These are phyloP conservation scores for Laticauda colubrina DNA, from an alignment of 2,113 vertebrate genomes.

Conservation along the genomic window DNA sequence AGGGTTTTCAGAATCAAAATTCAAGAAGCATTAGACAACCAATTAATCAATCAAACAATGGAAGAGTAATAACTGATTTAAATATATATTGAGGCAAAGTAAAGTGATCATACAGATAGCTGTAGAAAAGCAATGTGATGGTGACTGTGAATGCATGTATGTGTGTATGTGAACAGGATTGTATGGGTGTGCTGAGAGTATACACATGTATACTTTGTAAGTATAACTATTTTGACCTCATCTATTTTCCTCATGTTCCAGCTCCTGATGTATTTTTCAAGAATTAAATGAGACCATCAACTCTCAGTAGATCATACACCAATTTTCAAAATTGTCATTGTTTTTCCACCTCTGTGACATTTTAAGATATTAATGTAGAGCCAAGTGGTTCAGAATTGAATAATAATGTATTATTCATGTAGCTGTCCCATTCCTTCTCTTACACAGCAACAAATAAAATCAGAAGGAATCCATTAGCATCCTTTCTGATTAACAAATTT, in stretches of 20 bases:
- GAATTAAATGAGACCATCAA: not conserved
- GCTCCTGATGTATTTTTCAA: not conserved
- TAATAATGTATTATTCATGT: not conserved
- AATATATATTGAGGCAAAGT: not conserved
- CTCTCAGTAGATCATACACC: not conserved
- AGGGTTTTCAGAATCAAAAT: not conserved
- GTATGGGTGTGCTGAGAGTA: not conserved
- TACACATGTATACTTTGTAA: not conserved
- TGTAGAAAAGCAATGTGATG: not conserved
- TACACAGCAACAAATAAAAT: not conserved
- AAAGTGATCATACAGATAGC: not conserved
- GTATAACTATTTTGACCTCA: not conserved
- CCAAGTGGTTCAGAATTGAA: not conserved
- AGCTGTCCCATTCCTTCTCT: not conserved
- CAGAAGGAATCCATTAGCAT: not conserved
- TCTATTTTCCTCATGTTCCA: not conserved
- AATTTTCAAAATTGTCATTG: not conserved
- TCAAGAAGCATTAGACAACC: not conserved
- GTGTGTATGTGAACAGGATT: not conserved
- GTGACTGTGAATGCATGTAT: not conserved
- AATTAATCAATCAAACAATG: not conserved
- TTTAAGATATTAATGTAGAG: accelerated
- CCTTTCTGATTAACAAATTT: not conserved
- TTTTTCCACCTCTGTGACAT: not conserved
- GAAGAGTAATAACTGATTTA: not conserved